These are phyloP conservation scores for Uria aalge DNA, from an alignment of 2,113 vertebrate species.

Conservation along the genomic window DNA sequence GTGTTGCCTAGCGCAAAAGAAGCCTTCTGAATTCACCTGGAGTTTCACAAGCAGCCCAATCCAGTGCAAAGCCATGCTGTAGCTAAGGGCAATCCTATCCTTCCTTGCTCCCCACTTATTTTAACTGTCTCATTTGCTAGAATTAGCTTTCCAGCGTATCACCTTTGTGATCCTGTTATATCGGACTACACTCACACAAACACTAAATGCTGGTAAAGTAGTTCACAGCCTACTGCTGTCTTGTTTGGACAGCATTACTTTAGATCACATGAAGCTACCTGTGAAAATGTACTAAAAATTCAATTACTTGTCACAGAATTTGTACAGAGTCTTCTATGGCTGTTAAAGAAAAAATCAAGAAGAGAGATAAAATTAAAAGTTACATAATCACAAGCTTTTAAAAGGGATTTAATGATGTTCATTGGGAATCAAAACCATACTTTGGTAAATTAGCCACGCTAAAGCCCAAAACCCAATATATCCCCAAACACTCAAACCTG, in stretches of 20 bases:
- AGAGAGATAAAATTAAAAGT: background rate
- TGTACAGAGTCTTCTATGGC: background rate
- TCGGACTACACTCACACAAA: background rate
- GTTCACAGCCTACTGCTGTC: background rate
- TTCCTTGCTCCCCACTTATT: background rate
- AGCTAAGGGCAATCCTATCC: background rate
- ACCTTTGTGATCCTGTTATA: background rate
- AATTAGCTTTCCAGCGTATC: background rate
- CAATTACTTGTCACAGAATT: background rate
- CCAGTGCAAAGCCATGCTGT: background rate
- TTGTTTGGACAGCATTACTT: background rate
- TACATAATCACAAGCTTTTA: background rate
- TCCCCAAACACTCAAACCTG: rapidly evolving
- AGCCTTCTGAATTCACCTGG: background rate
- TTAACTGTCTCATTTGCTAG: background rate
- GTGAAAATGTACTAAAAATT: background rate
- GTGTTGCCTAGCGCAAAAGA: background rate
- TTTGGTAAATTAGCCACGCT: background rate
- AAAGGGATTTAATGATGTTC: background rate
- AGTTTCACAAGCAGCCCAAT: background rate
- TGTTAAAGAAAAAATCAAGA: background rate
- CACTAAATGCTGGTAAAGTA: background rate
- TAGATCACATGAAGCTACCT: background rate
- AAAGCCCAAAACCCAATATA: background rate
- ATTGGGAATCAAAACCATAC: background rate